Conservation (phyloP, 2,797 vertebrate genomes). For the Pyrocephalus nanus region DNA sequence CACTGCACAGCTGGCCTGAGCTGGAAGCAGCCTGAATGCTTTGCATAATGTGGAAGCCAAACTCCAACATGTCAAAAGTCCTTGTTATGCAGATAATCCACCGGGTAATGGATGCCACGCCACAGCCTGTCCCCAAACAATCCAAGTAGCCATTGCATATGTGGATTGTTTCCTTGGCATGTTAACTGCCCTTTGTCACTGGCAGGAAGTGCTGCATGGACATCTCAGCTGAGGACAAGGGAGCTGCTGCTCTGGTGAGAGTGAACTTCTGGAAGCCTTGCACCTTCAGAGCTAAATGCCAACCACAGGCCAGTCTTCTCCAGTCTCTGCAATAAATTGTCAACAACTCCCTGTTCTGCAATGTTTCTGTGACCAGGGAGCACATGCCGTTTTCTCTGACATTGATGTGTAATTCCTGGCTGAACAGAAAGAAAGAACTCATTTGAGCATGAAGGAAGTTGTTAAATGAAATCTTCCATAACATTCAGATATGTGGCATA, state of each 20-base stretch:
- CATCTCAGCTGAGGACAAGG: not conserved
- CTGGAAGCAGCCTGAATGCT: not conserved
- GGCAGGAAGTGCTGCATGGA: not conserved
- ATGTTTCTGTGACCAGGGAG: not conserved
- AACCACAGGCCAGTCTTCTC: not conserved
- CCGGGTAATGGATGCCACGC: not conserved
- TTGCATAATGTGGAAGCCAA: not conserved
- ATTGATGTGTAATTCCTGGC: not conserved
- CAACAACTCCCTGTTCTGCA: not conserved
- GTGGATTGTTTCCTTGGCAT: not conserved
- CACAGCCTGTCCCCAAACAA: not conserved
- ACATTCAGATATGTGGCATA: not conserved
- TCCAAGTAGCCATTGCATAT: not conserved
- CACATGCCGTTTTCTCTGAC: not conserved
- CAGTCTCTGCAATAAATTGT: not conserved
- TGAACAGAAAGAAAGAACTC: not conserved
- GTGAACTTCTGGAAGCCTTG: not conserved
- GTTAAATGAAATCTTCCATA: not conserved
- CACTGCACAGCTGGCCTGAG: not conserved
- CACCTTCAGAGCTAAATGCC: not conserved
- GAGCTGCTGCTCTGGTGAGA: not conserved
- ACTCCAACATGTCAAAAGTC: not conserved
- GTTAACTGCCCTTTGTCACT: not conserved
- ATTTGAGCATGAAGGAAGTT: not conserved
- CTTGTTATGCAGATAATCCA: conserved; percentile 41